Conservation (phyloP, 1,140 invertebrate genomes). For the Dinothrombium tinctorium region DNA sequence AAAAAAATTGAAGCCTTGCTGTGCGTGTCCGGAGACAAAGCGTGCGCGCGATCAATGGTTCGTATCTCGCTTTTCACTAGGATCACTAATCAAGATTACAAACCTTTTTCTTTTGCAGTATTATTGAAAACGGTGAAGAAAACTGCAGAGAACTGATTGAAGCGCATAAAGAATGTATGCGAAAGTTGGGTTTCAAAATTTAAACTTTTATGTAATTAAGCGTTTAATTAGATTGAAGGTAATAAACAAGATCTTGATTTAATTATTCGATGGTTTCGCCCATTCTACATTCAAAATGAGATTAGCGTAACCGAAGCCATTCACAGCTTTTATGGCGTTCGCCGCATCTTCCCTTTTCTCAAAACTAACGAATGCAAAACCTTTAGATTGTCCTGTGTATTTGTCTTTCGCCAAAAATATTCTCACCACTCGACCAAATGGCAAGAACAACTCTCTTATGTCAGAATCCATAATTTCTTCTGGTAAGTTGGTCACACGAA, state of each 20-base stretch:
- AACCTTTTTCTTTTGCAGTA: conserved; percentile 36
- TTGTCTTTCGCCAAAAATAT: conserved; percentile 42
- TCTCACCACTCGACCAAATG: conserved; percentile 10
- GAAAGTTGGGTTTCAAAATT: conserved; percentile 79
- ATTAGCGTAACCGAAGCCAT: conserved; percentile 94
- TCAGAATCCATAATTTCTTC: conserved; percentile 84
- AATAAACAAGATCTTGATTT: not conserved
- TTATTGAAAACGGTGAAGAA: conserved; percentile 75
- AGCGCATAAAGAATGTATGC: conserved; percentile 89
- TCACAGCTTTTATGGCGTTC: conserved; percentile 61
- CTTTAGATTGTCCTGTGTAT: conserved; percentile 27
- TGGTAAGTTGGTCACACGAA: conserved; percentile 88
- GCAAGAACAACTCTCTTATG: conserved; percentile 66
- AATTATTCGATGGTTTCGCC: conserved; percentile 40
- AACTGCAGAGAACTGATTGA: conserved; percentile 72
- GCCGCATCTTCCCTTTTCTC: conserved; percentile 66
- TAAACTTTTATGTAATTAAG: conserved; percentile 31
- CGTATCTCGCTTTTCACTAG: conserved; percentile 15
- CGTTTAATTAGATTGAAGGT: not conserved
- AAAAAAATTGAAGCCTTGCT: conserved; percentile 58
- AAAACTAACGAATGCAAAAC: conserved; percentile 90
- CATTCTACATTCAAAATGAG: conserved; percentile 94
- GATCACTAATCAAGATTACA: not conserved
- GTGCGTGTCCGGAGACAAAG: conserved; percentile 93
- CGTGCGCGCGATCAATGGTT: conserved; percentile 69